Conservation (phyloP, 2,113 vertebrate species). For the Ornithorhynchus anatinus region DNA sequence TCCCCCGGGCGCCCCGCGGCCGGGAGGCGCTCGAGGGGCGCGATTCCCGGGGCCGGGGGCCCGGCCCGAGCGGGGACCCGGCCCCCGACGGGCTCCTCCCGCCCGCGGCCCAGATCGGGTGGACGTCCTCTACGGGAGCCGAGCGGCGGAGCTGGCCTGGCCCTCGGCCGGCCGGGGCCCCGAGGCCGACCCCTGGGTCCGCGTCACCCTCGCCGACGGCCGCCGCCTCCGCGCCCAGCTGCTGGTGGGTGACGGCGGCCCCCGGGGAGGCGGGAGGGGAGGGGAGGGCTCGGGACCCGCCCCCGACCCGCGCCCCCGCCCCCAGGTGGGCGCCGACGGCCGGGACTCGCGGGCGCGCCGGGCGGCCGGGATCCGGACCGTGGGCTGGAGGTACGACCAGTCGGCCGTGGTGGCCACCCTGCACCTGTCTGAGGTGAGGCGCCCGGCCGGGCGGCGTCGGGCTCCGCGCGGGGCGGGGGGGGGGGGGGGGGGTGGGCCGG, state of each 20-base stretch:
- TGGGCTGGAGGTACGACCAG: constrained; percentile 93
- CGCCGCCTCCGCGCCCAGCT: constrained; percentile 87
- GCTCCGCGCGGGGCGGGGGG: neutral
- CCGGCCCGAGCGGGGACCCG: too few species aligned
- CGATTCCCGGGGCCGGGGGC: too few species aligned
- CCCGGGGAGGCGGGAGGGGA: too few species aligned
- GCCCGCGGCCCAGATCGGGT: constrained; percentile 84
- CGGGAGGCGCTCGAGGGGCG: too few species aligned
- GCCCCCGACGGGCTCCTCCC: too few species aligned
- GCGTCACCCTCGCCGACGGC: constrained; percentile 87
- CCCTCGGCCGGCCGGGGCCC: constrained; percentile 74
- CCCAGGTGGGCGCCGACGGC: constrained; percentile 90
- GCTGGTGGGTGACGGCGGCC: constrained; percentile 84
- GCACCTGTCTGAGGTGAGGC: constrained; percentile 86
- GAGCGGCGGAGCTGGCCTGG: constrained; percentile 87
- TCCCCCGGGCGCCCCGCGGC: too few species aligned
- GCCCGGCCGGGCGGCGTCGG: neutral
- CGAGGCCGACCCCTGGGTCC: constrained; percentile 88
- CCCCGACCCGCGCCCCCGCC: neutral
- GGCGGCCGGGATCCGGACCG: constrained; percentile 81
- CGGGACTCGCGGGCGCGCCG: constrained; percentile 87
- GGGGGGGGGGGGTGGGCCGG: too few species aligned
- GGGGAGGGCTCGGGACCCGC: neutral
- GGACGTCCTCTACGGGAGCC: constrained; percentile 87
- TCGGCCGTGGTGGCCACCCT: constrained; percentile 95